These are phyloP conservation scores for Todus mexicanus DNA, from an alignment of 2,797 vertebrate species.

Conservation along the genomic window DNA sequence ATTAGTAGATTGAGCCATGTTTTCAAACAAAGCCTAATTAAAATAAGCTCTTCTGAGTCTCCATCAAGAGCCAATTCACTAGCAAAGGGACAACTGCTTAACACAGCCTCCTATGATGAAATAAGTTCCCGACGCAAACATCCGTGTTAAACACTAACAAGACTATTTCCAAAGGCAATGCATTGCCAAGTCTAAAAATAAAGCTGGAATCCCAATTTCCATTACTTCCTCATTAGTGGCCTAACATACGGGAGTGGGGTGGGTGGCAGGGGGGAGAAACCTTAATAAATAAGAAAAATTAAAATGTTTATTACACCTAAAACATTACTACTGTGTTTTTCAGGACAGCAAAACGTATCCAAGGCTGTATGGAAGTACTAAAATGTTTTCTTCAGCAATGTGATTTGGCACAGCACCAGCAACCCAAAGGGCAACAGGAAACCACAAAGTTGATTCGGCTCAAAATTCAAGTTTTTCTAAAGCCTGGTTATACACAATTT, in stretches of 20 bases:
- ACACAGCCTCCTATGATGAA: background rate
- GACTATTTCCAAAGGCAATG: background rate
- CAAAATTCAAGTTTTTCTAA: background rate
- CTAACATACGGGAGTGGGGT: background rate
- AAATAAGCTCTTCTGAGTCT: slow-evolving; percentile 36
- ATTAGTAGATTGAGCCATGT: slow-evolving; percentile 3
- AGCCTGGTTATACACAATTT: background rate
- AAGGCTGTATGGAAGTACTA: background rate
- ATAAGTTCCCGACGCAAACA: background rate
- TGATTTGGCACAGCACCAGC: background rate
- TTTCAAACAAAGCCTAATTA: slow-evolving; percentile 60
- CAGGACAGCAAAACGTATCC: background rate
- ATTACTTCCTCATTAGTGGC: slow-evolving; percentile 10
- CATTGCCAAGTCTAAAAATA: background rate
- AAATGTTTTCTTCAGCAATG: background rate
- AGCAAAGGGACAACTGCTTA: slow-evolving; percentile 27
- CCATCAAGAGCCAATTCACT: slow-evolving; percentile 17
- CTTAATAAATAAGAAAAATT: background rate
- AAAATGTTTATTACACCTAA: background rate
- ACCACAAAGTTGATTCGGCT: background rate
- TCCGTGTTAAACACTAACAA: background rate
- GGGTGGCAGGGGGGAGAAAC: background rate
- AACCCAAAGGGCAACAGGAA: slow-evolving; percentile 34
- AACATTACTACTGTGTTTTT: background rate
- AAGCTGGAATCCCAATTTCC: background rate